Percentiles rank a stretch among this genome's conserved stretches.
Conservation (phyloP, 2,888 invertebrate genomes). For the Gymnosoma rotundatum region DNA sequence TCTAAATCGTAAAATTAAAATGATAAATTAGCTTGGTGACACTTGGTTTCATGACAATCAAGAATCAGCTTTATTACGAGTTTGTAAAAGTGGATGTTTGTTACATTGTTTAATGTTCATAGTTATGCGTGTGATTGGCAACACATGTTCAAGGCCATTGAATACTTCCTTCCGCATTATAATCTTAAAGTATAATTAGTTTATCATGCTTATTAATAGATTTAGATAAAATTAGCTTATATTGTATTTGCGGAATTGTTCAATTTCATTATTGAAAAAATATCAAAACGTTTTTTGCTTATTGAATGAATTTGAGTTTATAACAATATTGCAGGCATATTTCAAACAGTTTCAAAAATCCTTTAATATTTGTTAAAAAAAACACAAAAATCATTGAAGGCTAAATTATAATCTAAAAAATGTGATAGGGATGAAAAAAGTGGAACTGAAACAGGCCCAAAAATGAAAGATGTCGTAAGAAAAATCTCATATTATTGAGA, state of each 20-base stretch:
- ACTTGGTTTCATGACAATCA: conserved; percentile 72
- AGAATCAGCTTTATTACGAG: conserved; percentile 15
- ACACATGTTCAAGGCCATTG: conserved; percentile 62
- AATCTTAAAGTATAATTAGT: conserved; percentile 22
- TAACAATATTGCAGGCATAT: no score
- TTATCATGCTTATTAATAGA: conserved; percentile 42
- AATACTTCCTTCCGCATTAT: conserved; percentile 42
- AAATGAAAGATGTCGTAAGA: no score
- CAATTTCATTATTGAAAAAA: conserved; percentile 15
- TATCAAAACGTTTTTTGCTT: background rate
- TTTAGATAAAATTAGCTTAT: conserved; percentile 52
- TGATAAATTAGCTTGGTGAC: conserved; percentile 75
- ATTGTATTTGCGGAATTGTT: conserved; percentile 12
- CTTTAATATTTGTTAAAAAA: no score
- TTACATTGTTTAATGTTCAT: conserved; percentile 9
- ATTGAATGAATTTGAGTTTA: no score
- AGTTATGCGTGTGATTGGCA: conserved; percentile 54
- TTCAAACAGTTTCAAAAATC: no score
- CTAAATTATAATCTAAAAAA: no score
- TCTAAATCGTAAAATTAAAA: conserved; percentile 58
- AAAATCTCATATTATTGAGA: no score
- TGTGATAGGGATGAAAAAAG: no score
- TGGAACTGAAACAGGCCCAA: no score
- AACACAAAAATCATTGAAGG: no score
- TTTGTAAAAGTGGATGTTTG: conserved; percentile 13